phyloP scores from a whole-genome alignment of 2,797 vertebrate species.

The Fratercula arctica region DNA sequence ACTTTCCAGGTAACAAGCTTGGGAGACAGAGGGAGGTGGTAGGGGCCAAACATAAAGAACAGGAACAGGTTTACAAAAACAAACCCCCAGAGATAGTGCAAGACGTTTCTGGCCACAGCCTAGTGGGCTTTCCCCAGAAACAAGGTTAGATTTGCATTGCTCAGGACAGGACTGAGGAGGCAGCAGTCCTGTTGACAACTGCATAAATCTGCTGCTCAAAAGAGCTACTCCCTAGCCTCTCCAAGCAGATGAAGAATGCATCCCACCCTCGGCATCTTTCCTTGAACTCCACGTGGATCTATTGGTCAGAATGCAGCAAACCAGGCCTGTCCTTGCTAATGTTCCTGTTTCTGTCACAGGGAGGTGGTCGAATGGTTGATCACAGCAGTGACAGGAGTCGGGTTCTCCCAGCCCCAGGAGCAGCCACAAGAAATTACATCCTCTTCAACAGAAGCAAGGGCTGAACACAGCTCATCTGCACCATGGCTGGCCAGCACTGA shows the following conservation, averaged over 20 bases:
- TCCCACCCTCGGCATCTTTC: background rate
- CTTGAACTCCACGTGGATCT: background rate
- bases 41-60: background rate
- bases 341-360: conserved; percentile 72
- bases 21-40: background rate
- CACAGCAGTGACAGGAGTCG: conserved; percentile 71
- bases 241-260: background rate
- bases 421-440: background rate
- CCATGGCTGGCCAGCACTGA: background rate
- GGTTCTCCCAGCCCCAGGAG: background rate
- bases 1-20: background rate
- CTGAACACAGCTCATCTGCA: background rate
- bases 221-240: background rate
- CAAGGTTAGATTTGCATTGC: background rate
- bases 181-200: background rate
- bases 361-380: conserved; percentile 90
- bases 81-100: background rate
- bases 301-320: background rate
- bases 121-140: background rate
- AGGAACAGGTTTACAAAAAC: background rate
- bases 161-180: background rate
- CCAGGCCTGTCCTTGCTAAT: background rate
- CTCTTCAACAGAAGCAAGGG: background rate
- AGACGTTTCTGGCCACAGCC: background rate
- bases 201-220: background rate